These are phyloP conservation scores for Dioctria linearis DNA, from an alignment of 2,888 invertebrate genomes.

Conservation along the genomic window DNA sequence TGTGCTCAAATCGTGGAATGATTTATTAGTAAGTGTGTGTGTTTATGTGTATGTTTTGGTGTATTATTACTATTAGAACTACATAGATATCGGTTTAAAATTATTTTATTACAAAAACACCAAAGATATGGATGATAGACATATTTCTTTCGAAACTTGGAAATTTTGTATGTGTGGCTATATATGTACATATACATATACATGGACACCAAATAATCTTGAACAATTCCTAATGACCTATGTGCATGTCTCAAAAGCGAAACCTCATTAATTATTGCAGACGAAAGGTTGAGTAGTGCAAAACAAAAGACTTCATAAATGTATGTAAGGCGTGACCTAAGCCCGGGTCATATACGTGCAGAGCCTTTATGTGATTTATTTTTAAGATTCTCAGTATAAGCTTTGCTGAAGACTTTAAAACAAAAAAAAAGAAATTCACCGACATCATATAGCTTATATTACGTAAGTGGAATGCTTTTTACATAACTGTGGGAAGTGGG, in stretches of 20 bases:
- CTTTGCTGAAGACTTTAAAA: no score
- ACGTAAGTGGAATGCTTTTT: no score
- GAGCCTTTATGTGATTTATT: background rate
- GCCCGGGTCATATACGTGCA: background rate
- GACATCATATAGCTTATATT: no score
- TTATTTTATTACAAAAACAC: no score
- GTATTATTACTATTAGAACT: no score
- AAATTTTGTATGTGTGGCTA: background rate
- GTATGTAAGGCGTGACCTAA: background rate
- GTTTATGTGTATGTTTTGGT: no score
- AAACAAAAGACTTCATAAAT: background rate
- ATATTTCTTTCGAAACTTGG: background rate
- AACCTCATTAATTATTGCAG: background rate
- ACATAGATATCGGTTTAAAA: no score
- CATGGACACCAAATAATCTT: background rate
- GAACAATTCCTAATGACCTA: background rate
- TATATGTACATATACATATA: background rate
- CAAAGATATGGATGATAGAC: background rate
- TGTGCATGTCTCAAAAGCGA: constrained; percentile 13
- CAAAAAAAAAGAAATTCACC: no score
- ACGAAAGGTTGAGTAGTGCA: background rate
- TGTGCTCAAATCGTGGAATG: background rate
- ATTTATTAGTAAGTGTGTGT: background rate
- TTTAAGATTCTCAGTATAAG: background rate
- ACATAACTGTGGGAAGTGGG: no score